phyloP scores from a whole-genome alignment of 2,888 invertebrate genomes.

The Margaritifera margaritifera region DNA sequence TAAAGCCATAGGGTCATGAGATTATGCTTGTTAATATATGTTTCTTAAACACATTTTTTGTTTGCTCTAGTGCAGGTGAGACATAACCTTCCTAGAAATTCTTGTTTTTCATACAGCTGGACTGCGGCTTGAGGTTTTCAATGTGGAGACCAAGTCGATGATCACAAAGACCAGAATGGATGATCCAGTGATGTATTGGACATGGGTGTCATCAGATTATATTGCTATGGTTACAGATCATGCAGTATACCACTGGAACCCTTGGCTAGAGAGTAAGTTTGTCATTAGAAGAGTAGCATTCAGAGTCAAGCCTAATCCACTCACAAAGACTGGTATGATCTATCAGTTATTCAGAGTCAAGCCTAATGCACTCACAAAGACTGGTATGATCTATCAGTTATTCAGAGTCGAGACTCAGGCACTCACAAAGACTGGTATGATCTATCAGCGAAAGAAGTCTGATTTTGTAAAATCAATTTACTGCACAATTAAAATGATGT shows the following conservation, averaged over 20 bases:
- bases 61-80: not conserved
- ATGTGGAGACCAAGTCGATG: slow-evolving; percentile 65
- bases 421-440: too few relatives aligned
- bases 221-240: slow-evolving; percentile 71
- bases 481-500: too few relatives aligned
- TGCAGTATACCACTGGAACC: slow-evolving; percentile 70
- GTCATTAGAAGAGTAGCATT: not conserved
- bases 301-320: not conserved
- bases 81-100: not conserved
- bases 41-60: too few relatives aligned
- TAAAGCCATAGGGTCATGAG: too few relatives aligned
- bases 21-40: too few relatives aligned
- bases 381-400: too few relatives aligned
- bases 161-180: slow-evolving; percentile 62
- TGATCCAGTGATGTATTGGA: slow-evolving; percentile 68
- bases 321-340: too few relatives aligned
- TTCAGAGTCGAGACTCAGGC: too few relatives aligned
- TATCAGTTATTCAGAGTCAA: too few relatives aligned
- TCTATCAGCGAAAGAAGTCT: too few relatives aligned
- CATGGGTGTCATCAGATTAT: slow-evolving; percentile 68
- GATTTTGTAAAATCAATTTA: too few relatives aligned
- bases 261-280: slow-evolving; percentile 61
- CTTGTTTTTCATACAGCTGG: slow-evolving; percentile 46
- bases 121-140: slow-evolving; percentile 66
- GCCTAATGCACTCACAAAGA: too few relatives aligned